phyloP scores from a whole-genome alignment of 1,140 invertebrate genomes.

The Caenorhabditis elegans region DNA sequence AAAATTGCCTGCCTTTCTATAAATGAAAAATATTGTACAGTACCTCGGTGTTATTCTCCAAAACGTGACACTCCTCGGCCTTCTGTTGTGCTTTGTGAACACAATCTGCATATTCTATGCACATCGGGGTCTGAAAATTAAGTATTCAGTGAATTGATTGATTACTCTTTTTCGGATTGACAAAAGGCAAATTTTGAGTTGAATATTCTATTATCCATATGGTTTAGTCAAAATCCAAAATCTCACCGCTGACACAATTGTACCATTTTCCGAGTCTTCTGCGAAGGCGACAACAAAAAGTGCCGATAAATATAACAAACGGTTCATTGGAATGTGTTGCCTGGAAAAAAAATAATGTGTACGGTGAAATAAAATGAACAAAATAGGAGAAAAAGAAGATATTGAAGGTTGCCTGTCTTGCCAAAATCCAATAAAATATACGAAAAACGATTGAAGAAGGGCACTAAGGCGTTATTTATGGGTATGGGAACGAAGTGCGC shows the following conservation, averaged over 20 bases:
- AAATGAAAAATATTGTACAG: no score
- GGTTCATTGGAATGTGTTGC: constrained; percentile 7
- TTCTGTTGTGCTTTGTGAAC: constrained; percentile 35
- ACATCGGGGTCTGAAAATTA: constrained; percentile 18
- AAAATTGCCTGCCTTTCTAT: no score
- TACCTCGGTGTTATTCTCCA: constrained; percentile 35
- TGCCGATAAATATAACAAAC: not conserved
- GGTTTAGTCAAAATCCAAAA: not conserved
- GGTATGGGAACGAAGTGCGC: not conserved
- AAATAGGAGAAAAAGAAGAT: not conserved
- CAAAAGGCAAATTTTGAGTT: no score
- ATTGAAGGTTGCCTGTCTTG: not conserved
- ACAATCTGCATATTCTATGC: constrained; percentile 37
- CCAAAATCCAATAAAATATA: not conserved
- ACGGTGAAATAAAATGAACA: not conserved
- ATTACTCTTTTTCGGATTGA: no score
- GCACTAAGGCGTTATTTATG: constrained; percentile 15
- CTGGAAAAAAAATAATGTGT: not conserved
- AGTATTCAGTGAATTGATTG: not conserved
- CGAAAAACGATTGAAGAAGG: not conserved
- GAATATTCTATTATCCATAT: no score
- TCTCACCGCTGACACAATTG: not conserved
- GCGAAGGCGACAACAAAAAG: not conserved
- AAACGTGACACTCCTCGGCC: constrained; percentile 19
- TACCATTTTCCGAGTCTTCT: not conserved